These are phyloP conservation scores for Ivindomyrus marchei DNA, from an alignment of 2,113 vertebrate genomes.

Conservation along the genomic window DNA sequence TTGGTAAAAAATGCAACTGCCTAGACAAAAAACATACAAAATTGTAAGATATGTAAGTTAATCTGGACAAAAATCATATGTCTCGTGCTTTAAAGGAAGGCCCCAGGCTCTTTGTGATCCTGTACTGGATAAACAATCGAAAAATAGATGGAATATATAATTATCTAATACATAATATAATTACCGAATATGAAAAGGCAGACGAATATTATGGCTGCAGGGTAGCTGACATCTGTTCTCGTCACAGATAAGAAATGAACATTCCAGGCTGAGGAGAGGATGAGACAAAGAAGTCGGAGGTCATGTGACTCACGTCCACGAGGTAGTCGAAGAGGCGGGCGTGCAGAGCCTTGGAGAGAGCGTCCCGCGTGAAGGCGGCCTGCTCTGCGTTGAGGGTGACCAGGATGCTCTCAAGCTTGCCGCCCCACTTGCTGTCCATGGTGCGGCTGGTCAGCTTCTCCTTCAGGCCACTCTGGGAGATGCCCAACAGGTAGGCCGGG, in stretches of 20 bases:
- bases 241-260: not conserved
- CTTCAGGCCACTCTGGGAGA: constrained; percentile 59
- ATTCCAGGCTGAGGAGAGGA: not conserved
- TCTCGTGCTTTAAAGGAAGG: not conserved
- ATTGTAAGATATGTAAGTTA: not conserved
- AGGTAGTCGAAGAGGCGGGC: constrained; percentile 71
- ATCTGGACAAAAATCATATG: not conserved
- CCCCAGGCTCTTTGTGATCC: not conserved
- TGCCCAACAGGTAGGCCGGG: constrained; percentile 65
- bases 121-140: not conserved
- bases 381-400: constrained; percentile 72
- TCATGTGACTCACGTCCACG: constrained; percentile 56
- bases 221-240: not conserved
- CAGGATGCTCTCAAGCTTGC: constrained; percentile 63
- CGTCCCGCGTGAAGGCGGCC: constrained; percentile 66
- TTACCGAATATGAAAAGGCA: not conserved
- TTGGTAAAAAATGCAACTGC: not conserved
- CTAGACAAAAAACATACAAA: not conserved
- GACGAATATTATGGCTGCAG: not conserved
- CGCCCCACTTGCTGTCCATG: constrained; percentile 77
- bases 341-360: constrained; percentile 69
- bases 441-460: constrained; percentile 68
- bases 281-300: not conserved
- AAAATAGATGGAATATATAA: not conserved
- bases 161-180: not conserved